These are phyloP conservation scores for Kuschelorhynchus macadamiae DNA, from an alignment of 2,888 invertebrate genomes.

Conservation along the genomic window DNA sequence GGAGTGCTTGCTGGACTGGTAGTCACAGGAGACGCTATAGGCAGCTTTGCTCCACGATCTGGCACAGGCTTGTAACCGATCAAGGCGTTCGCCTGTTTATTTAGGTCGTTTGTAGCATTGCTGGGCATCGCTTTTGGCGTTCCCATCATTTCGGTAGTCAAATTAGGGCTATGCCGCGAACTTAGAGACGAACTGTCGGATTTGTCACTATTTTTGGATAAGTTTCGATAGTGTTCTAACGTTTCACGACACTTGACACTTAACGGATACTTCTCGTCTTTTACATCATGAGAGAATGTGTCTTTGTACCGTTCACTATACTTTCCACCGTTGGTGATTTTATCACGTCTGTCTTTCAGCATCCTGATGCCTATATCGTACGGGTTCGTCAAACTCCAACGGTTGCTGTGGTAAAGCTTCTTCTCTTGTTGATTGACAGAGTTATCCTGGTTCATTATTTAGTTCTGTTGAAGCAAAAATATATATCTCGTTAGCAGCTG, in stretches of 20 bases:
- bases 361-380: conserved; percentile 60
- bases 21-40: conserved; percentile 49
- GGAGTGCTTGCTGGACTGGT: conserved; percentile 48
- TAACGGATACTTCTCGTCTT: conserved; percentile 56
- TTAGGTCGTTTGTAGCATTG: conserved; percentile 66
- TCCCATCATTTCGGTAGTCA: conserved; percentile 56
- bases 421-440: neutral
- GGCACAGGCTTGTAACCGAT: conserved; percentile 72
- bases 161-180: conserved; percentile 36
- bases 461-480: conserved; percentile 57
- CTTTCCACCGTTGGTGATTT: conserved; percentile 64
- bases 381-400: conserved; percentile 48
- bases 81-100: conserved; percentile 68
- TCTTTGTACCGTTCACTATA: conserved; percentile 66
- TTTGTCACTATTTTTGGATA: conserved; percentile 56
- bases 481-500: conserved; percentile 9
- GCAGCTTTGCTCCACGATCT: conserved; percentile 67
- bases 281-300: conserved; percentile 59
- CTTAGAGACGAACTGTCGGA: conserved; percentile 30
- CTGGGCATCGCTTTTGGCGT: conserved; percentile 56
- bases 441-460: conserved; percentile 56
- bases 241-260: conserved; percentile 58
- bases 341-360: conserved; percentile 62
- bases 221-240: conserved; percentile 53
- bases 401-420: conserved; percentile 17